Conservation (phyloP, 2,797 vertebrate genomes). For the Melanotaenia parkinsoni region DNA sequence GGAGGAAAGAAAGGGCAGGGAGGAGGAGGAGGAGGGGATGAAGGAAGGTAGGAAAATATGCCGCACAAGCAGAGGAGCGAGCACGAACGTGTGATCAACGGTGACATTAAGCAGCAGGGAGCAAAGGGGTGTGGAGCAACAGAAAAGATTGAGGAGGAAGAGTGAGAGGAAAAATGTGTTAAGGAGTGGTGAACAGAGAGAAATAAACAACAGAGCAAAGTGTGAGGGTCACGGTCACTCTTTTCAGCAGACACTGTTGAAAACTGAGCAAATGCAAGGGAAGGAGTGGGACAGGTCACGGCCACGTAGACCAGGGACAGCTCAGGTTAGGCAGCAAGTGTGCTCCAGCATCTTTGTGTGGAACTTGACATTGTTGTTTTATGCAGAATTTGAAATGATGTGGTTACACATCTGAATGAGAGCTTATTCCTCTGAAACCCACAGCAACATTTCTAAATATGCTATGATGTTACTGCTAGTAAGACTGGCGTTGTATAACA, state of each 20-base stretch:
- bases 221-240: slow-evolving; percentile 76
- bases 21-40: slow-evolving; percentile 13
- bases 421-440: slow-evolving; percentile 45
- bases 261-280: slow-evolving; percentile 64
- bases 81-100: slow-evolving; percentile 34
- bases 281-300: slow-evolving; percentile 65
- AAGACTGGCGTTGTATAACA: slow-evolving; percentile 1
- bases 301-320: slow-evolving; percentile 67
- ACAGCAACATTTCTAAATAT: slow-evolving; percentile 58
- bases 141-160: slow-evolving; percentile 55
- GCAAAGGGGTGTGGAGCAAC: slow-evolving; percentile 41
- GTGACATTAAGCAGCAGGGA: slow-evolving; percentile 46
- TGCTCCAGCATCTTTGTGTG: slow-evolving; percentile 12
- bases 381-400: slow-evolving; percentile 58
- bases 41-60: slow-evolving; percentile 46
- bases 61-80: slow-evolving; percentile 54
- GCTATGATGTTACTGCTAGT: slow-evolving; percentile 13
- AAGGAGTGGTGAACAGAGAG: slow-evolving; percentile 75
- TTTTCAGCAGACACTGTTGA: slow-evolving; percentile 79
- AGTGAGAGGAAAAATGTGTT: slow-evolving; percentile 60
- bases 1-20: neutral
- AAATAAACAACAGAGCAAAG: slow-evolving; percentile 80
- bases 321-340: slow-evolving; percentile 62
- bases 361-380: slow-evolving; percentile 15
- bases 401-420: slow-evolving; percentile 35